These are phyloP conservation scores for Arge pagana DNA, from an alignment of 2,888 invertebrate genomes.

Conservation along the genomic window DNA sequence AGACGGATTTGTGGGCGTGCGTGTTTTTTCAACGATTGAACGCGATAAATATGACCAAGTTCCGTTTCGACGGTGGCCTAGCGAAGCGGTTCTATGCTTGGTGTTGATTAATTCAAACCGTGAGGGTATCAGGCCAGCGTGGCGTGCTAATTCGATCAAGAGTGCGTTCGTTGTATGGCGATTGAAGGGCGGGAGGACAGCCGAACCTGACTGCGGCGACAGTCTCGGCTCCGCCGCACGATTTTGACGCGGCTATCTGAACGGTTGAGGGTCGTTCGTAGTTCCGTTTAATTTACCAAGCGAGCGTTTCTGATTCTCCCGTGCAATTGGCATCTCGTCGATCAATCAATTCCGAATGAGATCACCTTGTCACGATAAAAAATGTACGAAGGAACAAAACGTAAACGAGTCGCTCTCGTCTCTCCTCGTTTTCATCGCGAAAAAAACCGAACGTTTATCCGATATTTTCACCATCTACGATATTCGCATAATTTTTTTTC, in stretches of 20 bases:
- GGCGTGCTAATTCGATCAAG: slow-evolving; percentile 57
- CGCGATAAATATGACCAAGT: background rate
- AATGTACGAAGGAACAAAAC: no score
- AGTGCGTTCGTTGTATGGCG: slow-evolving; percentile 50
- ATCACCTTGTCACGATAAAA: no score
- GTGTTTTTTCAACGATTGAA: background rate
- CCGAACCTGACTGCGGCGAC: slow-evolving; percentile 10
- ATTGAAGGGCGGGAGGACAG: slow-evolving; percentile 29
- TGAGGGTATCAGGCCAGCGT: slow-evolving; percentile 54
- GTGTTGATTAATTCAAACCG: slow-evolving; percentile 57
- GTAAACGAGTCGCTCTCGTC: no score
- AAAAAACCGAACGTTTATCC: no score
- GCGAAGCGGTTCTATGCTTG: slow-evolving; percentile 38
- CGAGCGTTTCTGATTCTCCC: slow-evolving; percentile 8
- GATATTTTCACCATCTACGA: no score
- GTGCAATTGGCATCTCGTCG: slow-evolving; percentile 15
- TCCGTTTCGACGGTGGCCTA: slow-evolving; percentile 51
- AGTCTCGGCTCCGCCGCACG: slow-evolving; percentile 35
- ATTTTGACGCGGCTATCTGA: slow-evolving; percentile 56
- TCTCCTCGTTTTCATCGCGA: no score
- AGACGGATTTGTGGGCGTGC: background rate
- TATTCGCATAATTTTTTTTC: no score
- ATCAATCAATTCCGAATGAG: no score
- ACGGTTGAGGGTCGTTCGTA: slow-evolving; percentile 51
- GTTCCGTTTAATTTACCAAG: slow-evolving; percentile 28